Evolutionary conservation across 2,888 invertebrate genomes (phyloP).

Genomic region (Morinoia aosen): DNA sequence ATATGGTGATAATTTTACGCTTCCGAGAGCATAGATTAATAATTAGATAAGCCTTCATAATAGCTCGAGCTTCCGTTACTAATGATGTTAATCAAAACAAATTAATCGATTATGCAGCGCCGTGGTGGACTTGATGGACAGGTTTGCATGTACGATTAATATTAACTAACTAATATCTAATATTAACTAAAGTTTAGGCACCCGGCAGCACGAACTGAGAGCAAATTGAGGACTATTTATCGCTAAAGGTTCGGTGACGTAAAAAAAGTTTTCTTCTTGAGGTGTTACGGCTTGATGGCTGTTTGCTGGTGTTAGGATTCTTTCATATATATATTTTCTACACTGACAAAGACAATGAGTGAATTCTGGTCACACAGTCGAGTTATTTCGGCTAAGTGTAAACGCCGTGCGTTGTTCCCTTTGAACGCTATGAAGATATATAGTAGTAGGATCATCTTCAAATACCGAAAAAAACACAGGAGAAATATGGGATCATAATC

Average conservation of each 20-base stretch:
- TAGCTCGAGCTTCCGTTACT: not conserved
- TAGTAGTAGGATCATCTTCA: too few relatives aligned
- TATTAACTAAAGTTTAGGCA: not conserved
- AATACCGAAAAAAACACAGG: too few relatives aligned
- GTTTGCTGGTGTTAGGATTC: not conserved
- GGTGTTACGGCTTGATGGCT: not conserved
- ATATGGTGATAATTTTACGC: not conserved
- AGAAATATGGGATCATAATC: too few relatives aligned
- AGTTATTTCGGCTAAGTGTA: too few relatives aligned
- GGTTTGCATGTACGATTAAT: not conserved
- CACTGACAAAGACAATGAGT: too few relatives aligned
- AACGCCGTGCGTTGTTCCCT: too few relatives aligned
- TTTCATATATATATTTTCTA: too few relatives aligned
- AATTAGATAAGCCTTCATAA: not conserved
- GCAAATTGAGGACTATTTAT: not conserved
- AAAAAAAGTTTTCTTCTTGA: not conserved
- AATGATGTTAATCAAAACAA: conserved; percentile 6
- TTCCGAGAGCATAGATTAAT: not conserved
- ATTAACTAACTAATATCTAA: not conserved
- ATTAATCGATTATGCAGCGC: not conserved
- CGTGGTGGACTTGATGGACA: not conserved
- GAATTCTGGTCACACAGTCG: too few relatives aligned
- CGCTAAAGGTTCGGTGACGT: not conserved
- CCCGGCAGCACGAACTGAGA: not conserved
- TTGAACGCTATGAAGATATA: too few relatives aligned